These are phyloP conservation scores for Cheilinus undulatus DNA, from an alignment of 2,113 vertebrate species.

Conservation along the genomic window DNA sequence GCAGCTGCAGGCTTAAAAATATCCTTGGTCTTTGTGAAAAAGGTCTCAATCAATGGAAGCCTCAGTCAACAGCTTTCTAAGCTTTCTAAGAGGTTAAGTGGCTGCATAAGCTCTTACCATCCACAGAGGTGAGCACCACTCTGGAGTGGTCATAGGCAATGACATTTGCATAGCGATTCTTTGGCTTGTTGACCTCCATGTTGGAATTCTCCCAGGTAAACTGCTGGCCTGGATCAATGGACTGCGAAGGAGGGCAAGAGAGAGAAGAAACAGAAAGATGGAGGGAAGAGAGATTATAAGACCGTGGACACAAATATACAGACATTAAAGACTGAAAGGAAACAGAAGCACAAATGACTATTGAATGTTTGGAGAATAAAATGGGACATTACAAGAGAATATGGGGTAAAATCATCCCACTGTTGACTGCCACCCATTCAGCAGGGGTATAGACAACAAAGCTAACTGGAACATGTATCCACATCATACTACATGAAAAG, in stretches of 20 bases:
- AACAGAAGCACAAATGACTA: slow-evolving; percentile 31
- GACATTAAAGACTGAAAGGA: background rate
- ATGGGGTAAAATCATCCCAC: background rate
- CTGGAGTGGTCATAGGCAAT: slow-evolving; percentile 97
- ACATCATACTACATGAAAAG: slow-evolving; percentile 28
- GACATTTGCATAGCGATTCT: slow-evolving; percentile 97
- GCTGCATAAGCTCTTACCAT: slow-evolving; percentile 84
- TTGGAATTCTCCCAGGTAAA: slow-evolving; percentile 99
- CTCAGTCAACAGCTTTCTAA: slow-evolving; percentile 22
- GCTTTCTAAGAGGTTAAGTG: slow-evolving; percentile 40
- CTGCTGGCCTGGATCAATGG: slow-evolving; percentile 95
- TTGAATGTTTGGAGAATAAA: slow-evolving; percentile 15
- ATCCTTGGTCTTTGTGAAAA: slow-evolving; percentile 5
- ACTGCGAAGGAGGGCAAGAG: slow-evolving; percentile 77
- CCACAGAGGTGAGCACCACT: slow-evolving; percentile 93
- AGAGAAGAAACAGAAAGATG: slow-evolving; percentile 8
- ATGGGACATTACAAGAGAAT: background rate
- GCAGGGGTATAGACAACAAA: slow-evolving; percentile 14
- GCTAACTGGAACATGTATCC: slow-evolving; percentile 24
- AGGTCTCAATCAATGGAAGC: slow-evolving; percentile 19
- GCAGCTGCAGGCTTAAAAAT: slow-evolving; percentile 8
- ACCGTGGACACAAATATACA: slow-evolving; percentile 1
- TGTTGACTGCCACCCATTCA: slow-evolving; percentile 21
- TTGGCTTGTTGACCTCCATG: slow-evolving; percentile 97
- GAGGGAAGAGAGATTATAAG: background rate